phyloP scores from a whole-genome alignment of 37 sponge, comb jelly and placozoan species.

The Halisarca cf. caerulea region DNA sequence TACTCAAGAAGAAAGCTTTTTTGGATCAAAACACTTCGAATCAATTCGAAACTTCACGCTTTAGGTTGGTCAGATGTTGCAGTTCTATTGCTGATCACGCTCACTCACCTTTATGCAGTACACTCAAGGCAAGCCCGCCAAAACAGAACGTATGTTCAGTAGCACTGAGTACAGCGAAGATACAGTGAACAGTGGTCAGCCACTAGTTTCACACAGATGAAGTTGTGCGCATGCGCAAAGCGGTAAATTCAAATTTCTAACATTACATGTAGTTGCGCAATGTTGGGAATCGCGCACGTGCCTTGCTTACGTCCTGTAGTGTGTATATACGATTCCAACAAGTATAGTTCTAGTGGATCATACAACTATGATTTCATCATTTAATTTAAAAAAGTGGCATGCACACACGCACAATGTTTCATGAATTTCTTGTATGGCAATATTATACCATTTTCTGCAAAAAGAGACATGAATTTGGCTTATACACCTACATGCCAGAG shows the following conservation, averaged over 20 bases:
- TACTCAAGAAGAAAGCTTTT: not conserved
- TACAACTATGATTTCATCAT: too few relatives aligned
- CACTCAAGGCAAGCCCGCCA: conserved; percentile 19
- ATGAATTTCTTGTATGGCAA: too few relatives aligned
- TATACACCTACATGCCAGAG: too few relatives aligned
- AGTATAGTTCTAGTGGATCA: too few relatives aligned
- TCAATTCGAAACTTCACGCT: not conserved
- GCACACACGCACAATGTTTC: too few relatives aligned
- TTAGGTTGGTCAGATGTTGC: not conserved
- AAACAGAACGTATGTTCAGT: conserved; percentile 18
- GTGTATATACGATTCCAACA: too few relatives aligned
- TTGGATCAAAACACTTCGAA: not conserved
- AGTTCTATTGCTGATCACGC: not conserved
- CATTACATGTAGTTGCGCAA: too few relatives aligned
- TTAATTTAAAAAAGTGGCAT: too few relatives aligned
- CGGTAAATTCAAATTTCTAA: conserved; percentile 12
- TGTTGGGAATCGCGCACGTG: too few relatives aligned
- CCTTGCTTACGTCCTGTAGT: too few relatives aligned
- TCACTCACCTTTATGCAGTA: conserved; percentile 25
- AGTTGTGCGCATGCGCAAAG: conserved; percentile 27
- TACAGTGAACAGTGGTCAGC: conserved; percentile 9
- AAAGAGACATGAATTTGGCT: too few relatives aligned
- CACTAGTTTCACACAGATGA: not conserved
- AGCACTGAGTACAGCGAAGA: conserved; percentile 26
- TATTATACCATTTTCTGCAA: too few relatives aligned